phyloP scores from a whole-genome alignment of 2,888 invertebrate species.

The Acanthosepion lycidas region DNA sequence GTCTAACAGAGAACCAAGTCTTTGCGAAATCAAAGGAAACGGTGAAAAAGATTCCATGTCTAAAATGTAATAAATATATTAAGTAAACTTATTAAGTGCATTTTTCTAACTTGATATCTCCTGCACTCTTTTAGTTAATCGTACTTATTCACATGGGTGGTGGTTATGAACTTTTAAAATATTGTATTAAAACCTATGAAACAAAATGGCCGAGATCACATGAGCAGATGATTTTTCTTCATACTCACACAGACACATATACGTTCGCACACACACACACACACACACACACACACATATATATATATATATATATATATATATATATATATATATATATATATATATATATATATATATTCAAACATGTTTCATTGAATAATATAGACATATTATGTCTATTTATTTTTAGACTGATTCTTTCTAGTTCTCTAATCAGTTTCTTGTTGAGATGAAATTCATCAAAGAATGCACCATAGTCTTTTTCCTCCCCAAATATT shows the following conservation, averaged over 20 bases:
- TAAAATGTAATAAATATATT: background rate
- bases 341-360: no score
- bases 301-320: slow-evolving; percentile 41
- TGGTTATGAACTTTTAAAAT: background rate
- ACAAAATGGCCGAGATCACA: background rate
- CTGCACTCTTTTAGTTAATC: background rate
- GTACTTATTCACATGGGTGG: background rate
- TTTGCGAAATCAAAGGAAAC: background rate
- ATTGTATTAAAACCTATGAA: background rate
- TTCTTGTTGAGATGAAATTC: no score
- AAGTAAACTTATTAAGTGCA: background rate
- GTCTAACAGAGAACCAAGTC: background rate
- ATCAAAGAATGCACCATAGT: no score
- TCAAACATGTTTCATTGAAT: no score
- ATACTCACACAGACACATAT: background rate
- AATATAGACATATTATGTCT: no score
- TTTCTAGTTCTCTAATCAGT: no score
- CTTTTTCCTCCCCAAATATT: no score
- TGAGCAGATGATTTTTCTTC: background rate
- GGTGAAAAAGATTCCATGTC: background rate
- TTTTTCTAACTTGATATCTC: background rate
- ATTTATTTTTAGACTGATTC: no score
- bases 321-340: background rate
- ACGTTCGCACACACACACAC: background rate
- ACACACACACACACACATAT: slow-evolving; percentile 4